Percentiles rank a stretch among this genome's conserved stretches.
Conservation (phyloP, 1,140 invertebrate genomes). For the Octopus sinensis region DNA sequence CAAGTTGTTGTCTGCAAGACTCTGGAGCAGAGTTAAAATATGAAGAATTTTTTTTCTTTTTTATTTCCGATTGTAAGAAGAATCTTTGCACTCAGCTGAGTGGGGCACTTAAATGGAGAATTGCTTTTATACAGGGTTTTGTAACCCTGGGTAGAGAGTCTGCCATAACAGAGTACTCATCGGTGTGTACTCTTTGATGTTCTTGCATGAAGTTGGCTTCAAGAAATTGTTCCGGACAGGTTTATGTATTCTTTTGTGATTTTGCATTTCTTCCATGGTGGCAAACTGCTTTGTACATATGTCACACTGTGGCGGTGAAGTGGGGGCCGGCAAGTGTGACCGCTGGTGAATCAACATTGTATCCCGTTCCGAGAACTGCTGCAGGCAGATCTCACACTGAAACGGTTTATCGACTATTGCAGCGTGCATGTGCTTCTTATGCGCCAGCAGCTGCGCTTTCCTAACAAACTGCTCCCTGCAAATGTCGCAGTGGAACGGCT, state of each 20-base stretch:
- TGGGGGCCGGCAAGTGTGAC: conserved; percentile 74
- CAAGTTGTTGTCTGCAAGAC: no score
- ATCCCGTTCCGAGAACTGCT: conserved; percentile 66
- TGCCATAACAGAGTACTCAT: background rate
- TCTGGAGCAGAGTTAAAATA: no score
- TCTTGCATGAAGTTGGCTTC: conserved; percentile 3
- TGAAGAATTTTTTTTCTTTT: no score
- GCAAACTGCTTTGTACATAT: conserved; percentile 12
- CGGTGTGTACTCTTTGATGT: conserved; percentile 7
- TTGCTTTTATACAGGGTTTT: background rate
- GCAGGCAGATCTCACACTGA: conserved; percentile 83
- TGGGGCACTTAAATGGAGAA: no score
- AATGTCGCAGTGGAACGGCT: conserved; percentile 27
- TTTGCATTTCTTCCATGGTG: background rate
- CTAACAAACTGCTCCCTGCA: conserved; percentile 25
- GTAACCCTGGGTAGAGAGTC: background rate
- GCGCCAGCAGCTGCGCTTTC: conserved; percentile 21
- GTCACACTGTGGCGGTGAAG: conserved; percentile 3
- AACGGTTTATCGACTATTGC: conserved; percentile 82
- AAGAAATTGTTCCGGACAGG: background rate
- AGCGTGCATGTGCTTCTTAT: conserved; percentile 44
- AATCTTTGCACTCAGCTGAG: no score
- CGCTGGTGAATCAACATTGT: conserved; percentile 69
- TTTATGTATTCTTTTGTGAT: background rate
- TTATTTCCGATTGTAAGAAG: no score